Base-by-base conservation (phyloP, 1,140 invertebrate genomes). In the Brachionus manjavacas region DNA sequence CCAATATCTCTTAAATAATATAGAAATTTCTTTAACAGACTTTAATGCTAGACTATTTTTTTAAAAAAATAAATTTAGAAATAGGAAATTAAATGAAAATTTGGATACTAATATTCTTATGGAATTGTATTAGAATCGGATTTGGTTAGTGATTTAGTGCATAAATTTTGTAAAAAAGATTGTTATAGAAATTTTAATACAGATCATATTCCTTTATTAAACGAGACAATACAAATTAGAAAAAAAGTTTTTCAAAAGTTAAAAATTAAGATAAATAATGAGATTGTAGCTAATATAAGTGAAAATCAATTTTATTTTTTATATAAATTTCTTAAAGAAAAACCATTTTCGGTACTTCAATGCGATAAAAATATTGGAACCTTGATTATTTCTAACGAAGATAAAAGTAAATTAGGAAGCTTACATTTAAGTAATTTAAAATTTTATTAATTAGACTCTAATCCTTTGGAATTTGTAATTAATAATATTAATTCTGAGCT, bases 281-380 rank as follows among this genome's bases (percentile, higher is more conserved):
- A 66, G 16, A 11, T 66, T 16, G 20, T 9, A 23, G 11, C 14
- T 16, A 66, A 66, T 66, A 8, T 66, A 16, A 25, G 20, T 16
- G 25, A 23, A 66, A 25, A 66, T 66, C 16, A 66, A 23, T 23
- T 66, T 66, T 16, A 16, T 66, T 16, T 23, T 66, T 66, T 23
- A 23, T 25, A 66, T 23, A 66, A 23, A 66, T 66, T 66, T 66
- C 20, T 66, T 25, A 66, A 66, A 66, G 60, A 66, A 70, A 70
- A 70, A 31, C 66, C 66, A 28, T 35, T 70, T 28, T 31, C 25
- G 31, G 31, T 70, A 11, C 66, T 70, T 25, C 66, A 70, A 28
- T 70, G 66, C 66, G 66, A 70, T 28, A 70, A 70, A 70, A 70
- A 70, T 70, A 28, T 31, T 28, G 66, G 66, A 31, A 70, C 12